Conservation (phyloP, 2,888 invertebrate genomes). For the Aphidius colemani region DNA sequence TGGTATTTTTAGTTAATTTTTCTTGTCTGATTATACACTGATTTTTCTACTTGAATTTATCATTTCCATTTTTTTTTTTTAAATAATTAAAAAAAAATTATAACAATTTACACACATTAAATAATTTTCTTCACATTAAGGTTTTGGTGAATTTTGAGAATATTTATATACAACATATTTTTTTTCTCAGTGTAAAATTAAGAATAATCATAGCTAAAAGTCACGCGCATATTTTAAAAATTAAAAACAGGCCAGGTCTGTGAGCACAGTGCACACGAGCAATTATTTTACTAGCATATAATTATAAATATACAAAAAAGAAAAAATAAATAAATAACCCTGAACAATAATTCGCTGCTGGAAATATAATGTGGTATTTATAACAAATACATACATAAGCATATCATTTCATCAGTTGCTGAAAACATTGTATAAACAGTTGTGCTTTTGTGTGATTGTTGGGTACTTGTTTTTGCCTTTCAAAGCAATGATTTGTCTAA, state of each 20-base stretch:
- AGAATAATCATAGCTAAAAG: neutral
- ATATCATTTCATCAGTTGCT: conserved; percentile 50
- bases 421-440: conserved; percentile 31
- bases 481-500: conserved; percentile 57
- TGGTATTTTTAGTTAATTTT: too few relatives aligned
- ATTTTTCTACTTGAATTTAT: too few relatives aligned
- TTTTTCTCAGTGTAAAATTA: too few relatives aligned
- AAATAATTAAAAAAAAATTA: too few relatives aligned
- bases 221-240: conserved; percentile 14
- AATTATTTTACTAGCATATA: conserved; percentile 57
- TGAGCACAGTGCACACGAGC: conserved; percentile 30
- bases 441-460: conserved; percentile 41
- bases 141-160: too few relatives aligned
- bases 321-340: too few relatives aligned
- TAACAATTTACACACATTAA: too few relatives aligned
- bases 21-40: too few relatives aligned
- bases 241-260: conserved; percentile 1
- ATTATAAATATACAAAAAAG: conserved; percentile 43
- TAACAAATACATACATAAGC: conserved; percentile 27
- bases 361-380: neutral
- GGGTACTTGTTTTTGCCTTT: conserved; percentile 44
- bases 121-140: too few relatives aligned
- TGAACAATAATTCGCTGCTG: neutral
- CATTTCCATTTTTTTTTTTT: too few relatives aligned
- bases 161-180: too few relatives aligned